These are phyloP conservation scores for Gallinago nigripennis DNA, from an alignment of 2,797 vertebrate species.

Conservation along the genomic window DNA sequence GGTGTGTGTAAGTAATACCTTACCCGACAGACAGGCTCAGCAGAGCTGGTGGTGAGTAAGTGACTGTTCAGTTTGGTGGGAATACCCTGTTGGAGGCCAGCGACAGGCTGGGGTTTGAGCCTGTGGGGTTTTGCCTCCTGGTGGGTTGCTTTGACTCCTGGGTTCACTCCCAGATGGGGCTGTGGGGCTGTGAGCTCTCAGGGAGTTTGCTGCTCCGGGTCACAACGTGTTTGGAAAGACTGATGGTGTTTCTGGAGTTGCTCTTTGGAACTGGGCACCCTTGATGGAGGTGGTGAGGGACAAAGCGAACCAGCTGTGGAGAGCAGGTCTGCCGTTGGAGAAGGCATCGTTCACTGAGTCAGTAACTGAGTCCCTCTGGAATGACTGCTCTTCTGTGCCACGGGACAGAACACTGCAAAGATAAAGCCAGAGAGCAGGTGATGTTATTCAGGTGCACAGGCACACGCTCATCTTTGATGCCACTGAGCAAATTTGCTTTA, in stretches of 20 bases:
- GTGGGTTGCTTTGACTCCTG: neutral
- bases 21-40: neutral
- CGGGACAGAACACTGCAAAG: neutral
- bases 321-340: neutral
- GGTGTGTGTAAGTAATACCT: neutral
- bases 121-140: neutral
- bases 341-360: neutral
- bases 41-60: neutral
- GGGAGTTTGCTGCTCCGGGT: neutral
- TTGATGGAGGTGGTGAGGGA: neutral
- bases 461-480: neutral
- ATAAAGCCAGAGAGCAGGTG: neutral
- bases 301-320: neutral
- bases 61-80: neutral
- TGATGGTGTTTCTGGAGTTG: neutral
- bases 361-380: neutral
- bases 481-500: neutral
- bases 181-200: neutral
- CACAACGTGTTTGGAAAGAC: neutral
- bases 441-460: neutral
- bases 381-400: neutral
- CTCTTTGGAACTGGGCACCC: neutral
- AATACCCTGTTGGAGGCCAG: neutral
- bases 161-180: neutral
- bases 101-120: neutral